Base-by-base conservation (phyloP, 2,113 vertebrate genomes). In the Perca fluviatilis region DNA sequence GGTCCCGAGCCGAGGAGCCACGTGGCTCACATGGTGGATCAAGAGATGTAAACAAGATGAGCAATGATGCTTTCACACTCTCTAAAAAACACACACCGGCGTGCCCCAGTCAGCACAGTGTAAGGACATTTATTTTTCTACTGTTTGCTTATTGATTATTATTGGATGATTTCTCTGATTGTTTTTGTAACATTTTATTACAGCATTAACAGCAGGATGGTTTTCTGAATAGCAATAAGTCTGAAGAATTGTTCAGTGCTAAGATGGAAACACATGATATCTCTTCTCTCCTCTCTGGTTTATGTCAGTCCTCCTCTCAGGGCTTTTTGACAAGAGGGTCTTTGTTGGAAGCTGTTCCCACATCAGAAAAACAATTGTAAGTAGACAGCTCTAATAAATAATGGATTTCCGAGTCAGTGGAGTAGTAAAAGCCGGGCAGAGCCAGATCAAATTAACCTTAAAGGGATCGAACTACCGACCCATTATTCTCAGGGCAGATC, bases 311-410 rank as follows among this genome's bases (percentile, higher is more conserved):
- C 15, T 84, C 73, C 77, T 88, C 78, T 43, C 86, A 90, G 89
- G 84, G 79, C 73, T 63, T 86, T 43, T 46, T 87, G 84, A 72
- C 78, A 67, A 77, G 70, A 36, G 80, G 66, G 7, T 10, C 66
- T 73, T 74, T 54, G 65, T 62, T 87, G 72, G 88, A 90, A 70
- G 83, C 67, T 57, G 75, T 70, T 43, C 74, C 83, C 80, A 19
- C 77, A 47, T 66, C 88, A 74, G 84, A 90, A 12, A 87, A 89
- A 86, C 88, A 88, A 62, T 76, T 62, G 95, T 96, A 91, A 95
- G 95, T 94, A 77, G 60, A 77, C 65, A 79, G 19, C 61, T 60
- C 61, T 62, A 6, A 89, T 94, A 18, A 87, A 94, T 95, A 80
- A 92, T 90, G 82, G 0, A 92, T 90, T 36, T 21, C 46, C 1